A percentile compares a stretch with the other conserved stretches of the same genome.
Evolutionary conservation across 2,888 invertebrate species (phyloP).

Genomic region (Drosophila falleni): DNA sequence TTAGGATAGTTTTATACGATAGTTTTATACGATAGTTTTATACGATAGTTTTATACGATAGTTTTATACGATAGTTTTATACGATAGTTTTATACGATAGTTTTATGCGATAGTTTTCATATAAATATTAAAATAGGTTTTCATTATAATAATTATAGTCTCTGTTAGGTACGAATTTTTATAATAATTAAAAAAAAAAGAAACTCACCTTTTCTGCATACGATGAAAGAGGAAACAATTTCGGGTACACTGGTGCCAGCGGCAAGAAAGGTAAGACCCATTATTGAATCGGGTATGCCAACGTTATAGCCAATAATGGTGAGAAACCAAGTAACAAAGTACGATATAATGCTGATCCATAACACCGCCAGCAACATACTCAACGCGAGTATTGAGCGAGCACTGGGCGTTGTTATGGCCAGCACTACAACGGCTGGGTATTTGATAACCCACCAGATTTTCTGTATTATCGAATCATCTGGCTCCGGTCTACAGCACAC

Average conservation of each 20-base stretch:
- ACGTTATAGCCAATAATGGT: conserved; percentile 91
- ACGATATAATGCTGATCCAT: conserved; percentile 95
- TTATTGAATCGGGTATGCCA: conserved; percentile 94
- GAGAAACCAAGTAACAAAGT: conserved; percentile 97
- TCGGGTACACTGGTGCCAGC: conserved; percentile 97
- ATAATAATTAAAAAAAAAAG: neutral
- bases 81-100: no score
- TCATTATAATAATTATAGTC: no score
- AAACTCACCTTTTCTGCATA: conserved; percentile 92
- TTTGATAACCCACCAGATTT: conserved; percentile 50
- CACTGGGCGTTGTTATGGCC: conserved; percentile 90
- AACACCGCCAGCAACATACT: conserved; percentile 95
- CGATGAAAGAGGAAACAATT: conserved; percentile 96
- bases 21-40: no score
- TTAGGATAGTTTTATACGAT: no score
- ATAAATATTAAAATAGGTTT: no score
- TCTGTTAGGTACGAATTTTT: no score
- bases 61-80: no score
- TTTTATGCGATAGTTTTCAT: no score
- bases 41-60: no score
- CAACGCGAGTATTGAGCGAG: conserved; percentile 88
- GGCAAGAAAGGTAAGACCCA: conserved; percentile 96
- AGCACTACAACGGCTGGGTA: conserved; percentile 53
- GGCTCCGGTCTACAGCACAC: conserved; percentile 31
- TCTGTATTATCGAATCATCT: neutral